Percentiles rank a stretch among this genome's conserved stretches.
phyloP scores from a whole-genome alignment of 2,113 vertebrate species.

The Triplophysa siluroides region DNA sequence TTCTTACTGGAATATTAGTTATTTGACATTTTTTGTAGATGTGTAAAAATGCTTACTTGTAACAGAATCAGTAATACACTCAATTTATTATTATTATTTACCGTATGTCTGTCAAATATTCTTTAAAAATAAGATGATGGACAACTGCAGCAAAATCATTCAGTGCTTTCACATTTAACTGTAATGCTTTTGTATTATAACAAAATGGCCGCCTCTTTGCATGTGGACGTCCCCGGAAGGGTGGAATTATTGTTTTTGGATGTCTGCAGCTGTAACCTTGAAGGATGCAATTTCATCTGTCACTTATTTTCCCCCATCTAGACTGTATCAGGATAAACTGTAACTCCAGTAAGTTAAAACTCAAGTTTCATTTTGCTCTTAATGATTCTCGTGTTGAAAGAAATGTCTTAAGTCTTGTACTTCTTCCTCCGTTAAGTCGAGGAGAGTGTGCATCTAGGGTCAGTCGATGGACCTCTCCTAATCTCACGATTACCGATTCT shows the following conservation, averaged over 20 bases:
- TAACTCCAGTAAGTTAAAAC: constrained; percentile 99
- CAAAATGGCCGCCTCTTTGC: constrained; percentile 97
- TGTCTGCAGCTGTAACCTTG: constrained; percentile 99
- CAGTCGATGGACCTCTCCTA: constrained; percentile 29
- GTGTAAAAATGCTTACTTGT: not conserved
- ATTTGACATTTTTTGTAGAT: not conserved
- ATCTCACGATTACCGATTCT: constrained; percentile 27
- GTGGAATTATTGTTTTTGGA: constrained; percentile 99
- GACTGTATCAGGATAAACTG: constrained; percentile 99
- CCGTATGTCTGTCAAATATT: not conserved
- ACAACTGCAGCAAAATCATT: constrained; percentile 10
- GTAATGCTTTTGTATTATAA: constrained; percentile 39
- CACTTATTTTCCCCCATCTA: constrained; percentile 99
- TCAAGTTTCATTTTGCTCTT: constrained; percentile 99
- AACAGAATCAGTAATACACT: not conserved
- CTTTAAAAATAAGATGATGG: too few species aligned
- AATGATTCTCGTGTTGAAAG: constrained; percentile 63
- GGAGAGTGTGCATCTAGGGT: constrained; percentile 22
- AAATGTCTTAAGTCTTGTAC: constrained; percentile 54
- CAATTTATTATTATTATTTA: not conserved
- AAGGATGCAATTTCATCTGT: constrained; percentile 99
- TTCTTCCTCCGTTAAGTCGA: constrained; percentile 39
- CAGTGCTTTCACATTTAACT: constrained; percentile 6
- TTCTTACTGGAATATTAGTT: not conserved
- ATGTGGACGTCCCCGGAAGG: constrained; percentile 99